A percentile compares a stretch with the other conserved stretches of the same genome.
phyloP scores from a whole-genome alignment of 2,113 vertebrate species.

The Erythrocebus patas region DNA sequence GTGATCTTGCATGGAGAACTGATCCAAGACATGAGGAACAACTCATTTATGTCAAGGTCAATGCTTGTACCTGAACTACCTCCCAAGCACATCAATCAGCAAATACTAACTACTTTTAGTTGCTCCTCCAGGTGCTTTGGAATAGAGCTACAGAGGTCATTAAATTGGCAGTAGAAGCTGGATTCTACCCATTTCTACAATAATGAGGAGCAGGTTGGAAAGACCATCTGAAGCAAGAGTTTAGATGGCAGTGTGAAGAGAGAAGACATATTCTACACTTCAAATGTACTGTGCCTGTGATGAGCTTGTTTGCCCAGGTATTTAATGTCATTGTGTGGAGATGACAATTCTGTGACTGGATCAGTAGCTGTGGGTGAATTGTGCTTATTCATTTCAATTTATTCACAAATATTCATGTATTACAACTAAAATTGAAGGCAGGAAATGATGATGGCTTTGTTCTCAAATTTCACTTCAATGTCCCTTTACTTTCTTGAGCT shows the following conservation, averaged over 20 bases:
- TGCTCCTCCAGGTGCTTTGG: neutral
- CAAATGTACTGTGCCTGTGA: neutral
- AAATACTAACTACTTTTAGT: neutral
- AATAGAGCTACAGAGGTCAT: neutral
- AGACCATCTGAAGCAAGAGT: neutral
- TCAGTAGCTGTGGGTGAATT: neutral
- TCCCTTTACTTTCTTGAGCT: neutral
- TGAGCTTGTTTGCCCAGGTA: neutral
- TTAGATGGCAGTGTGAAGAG: neutral
- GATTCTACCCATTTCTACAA: constrained; percentile 48
- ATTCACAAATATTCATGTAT: neutral
- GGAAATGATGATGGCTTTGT: neutral
- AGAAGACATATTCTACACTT: constrained; percentile 62
- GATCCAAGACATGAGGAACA: neutral
- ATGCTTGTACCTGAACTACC: neutral
- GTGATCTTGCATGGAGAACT: neutral
- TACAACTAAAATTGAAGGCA: neutral
- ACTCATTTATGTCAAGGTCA: neutral
- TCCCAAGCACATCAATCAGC: neutral
- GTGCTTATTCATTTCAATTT: neutral
- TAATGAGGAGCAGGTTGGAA: constrained; percentile 51
- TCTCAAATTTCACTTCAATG: neutral
- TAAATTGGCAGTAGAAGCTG: constrained; percentile 25
- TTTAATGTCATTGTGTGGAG: neutral
- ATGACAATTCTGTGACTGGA: neutral